A percentile compares a stretch with the other conserved stretches of the same genome.
phyloP scores from a whole-genome alignment of 2,113 vertebrate genomes.

The Marmota monax region DNA sequence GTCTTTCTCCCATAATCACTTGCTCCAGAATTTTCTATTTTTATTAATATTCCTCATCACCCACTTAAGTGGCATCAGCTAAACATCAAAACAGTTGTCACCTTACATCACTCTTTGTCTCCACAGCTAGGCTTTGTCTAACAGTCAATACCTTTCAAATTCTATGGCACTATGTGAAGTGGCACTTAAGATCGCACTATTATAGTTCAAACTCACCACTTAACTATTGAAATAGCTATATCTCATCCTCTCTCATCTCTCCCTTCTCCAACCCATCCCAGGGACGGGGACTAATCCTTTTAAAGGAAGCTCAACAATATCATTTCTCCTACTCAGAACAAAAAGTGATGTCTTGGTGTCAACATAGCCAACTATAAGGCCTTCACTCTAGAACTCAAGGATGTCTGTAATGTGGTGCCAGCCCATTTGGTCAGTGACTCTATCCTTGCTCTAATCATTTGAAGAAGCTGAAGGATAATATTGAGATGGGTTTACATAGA shows the following conservation, averaged over 20 bases:
- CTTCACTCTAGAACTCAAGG: not conserved
- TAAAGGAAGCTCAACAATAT: not conserved
- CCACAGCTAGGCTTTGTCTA: not conserved
- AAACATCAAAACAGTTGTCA: not conserved
- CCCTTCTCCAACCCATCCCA: not conserved
- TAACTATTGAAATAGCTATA: not conserved
- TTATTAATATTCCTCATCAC: not conserved
- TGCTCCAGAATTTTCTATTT: not conserved
- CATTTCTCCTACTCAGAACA: not conserved
- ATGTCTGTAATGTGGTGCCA: not conserved
- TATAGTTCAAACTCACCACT: not conserved
- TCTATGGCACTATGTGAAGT: not conserved
- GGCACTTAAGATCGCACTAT: not conserved
- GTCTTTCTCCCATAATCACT: not conserved
- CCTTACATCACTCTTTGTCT: not conserved
- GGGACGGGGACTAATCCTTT: not conserved
- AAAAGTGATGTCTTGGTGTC: not conserved
- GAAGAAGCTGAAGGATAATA: conserved; percentile 41
- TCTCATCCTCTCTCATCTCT: not conserved
- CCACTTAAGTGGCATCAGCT: not conserved
- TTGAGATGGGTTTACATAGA: conserved; percentile 10
- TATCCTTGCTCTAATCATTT: not conserved
- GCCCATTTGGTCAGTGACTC: not conserved
- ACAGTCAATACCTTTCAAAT: not conserved
- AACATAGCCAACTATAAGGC: not conserved